Evolutionary conservation across 1,140 invertebrate species (phyloP).

Genomic region (Bombus huntii): DNA sequence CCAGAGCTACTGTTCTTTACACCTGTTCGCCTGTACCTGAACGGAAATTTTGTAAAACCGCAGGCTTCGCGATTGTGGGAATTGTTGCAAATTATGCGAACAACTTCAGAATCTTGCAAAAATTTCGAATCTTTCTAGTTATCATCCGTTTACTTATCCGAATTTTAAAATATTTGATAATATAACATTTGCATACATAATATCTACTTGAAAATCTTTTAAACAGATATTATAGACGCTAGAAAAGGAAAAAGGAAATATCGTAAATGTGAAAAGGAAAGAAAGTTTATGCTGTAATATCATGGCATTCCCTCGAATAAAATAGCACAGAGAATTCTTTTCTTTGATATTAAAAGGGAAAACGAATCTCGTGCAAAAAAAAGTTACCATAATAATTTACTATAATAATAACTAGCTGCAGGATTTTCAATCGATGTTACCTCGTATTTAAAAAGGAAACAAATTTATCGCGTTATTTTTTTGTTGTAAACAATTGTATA

Average conservation of each 20-base stretch:
- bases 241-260: background rate
- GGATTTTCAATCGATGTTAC: background rate
- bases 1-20: conserved; percentile 2
- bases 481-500: background rate
- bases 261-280: background rate
- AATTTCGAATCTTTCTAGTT: background rate
- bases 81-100: conserved; percentile 17
- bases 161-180: background rate
- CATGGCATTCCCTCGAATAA: background rate
- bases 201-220: too few species aligned
- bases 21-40: background rate
- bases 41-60: conserved; percentile 26
- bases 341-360: conserved; percentile 57
- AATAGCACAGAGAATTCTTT: background rate
- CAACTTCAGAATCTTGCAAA: background rate
- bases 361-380: background rate
- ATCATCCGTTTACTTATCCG: background rate
- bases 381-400: background rate
- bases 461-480: background rate
- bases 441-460: background rate
- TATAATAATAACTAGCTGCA: background rate
- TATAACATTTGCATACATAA: background rate
- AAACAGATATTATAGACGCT: too few species aligned
- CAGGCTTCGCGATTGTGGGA: background rate
- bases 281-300: background rate